Conservation (phyloP, 2,888 invertebrate genomes). For the Caenorhabditis sp. region DNA sequence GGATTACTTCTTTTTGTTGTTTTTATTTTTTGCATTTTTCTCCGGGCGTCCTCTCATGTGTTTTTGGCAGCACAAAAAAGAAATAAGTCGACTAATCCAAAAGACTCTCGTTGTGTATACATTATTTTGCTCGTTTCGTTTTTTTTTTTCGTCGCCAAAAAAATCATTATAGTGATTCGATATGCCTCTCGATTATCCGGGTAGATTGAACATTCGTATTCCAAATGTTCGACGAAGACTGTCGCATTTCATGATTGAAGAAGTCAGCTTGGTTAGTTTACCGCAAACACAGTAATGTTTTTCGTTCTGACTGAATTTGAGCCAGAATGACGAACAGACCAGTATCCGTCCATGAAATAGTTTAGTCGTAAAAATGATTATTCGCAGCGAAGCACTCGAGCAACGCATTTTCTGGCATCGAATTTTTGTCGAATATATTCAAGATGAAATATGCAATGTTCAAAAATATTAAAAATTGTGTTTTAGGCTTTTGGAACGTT, state of each 20-base stretch:
- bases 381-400: no score
- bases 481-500: no score
- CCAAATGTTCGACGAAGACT: slow-evolving; percentile 36
- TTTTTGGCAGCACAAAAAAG: neutral
- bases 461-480: no score
- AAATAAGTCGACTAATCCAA: neutral
- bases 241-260: slow-evolving; percentile 42
- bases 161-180: no score
- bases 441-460: no score
- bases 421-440: no score
- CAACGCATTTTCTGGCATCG: no score
- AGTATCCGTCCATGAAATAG: no score
- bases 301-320: neutral
- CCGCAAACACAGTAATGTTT: neutral
- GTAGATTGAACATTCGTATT: slow-evolving; percentile 34
- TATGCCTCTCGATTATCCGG: slow-evolving; percentile 28
- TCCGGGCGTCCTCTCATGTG: no score
- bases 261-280: slow-evolving; percentile 16
- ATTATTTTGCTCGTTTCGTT: neutral
- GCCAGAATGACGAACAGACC: no score
- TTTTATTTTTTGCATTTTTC: neutral
- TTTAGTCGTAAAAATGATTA: no score
- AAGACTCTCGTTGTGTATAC: neutral
- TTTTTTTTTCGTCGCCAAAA: neutral
- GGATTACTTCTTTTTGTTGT: neutral